Conservation (phyloP, 2,113 vertebrate species). For the Petrocephalus microphthalmus region DNA sequence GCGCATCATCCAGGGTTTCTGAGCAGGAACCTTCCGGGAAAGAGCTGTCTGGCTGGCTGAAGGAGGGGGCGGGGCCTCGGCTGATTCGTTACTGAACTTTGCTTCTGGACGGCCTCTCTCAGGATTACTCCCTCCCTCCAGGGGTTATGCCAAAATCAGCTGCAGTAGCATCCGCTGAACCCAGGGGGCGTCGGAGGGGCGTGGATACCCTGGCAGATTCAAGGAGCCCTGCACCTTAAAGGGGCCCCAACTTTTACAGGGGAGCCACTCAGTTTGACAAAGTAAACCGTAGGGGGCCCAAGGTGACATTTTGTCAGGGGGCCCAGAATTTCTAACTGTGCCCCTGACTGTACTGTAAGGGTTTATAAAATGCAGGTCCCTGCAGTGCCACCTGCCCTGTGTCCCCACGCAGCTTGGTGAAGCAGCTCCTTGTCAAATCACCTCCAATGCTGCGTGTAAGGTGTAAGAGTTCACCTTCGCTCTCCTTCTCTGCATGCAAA, state of each 20-base stretch:
- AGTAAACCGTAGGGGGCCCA: neutral
- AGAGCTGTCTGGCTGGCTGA: neutral
- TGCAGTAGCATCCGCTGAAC: neutral
- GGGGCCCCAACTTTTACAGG: neutral
- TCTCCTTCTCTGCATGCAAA: neutral
- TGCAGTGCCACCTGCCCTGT: neutral
- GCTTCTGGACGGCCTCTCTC: neutral
- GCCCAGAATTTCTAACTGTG: neutral
- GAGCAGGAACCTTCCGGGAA: neutral
- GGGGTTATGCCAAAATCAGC: neutral
- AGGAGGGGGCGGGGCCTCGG: neutral
- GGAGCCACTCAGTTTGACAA: neutral
- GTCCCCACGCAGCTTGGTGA: neutral
- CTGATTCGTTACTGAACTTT: neutral
- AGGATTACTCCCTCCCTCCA: neutral
- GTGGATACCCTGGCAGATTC: neutral
- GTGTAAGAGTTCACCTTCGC: neutral
- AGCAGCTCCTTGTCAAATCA: neutral
- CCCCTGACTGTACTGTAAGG: neutral
- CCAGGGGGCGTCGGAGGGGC: neutral
- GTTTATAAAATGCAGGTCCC: neutral
- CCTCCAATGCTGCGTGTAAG: neutral
- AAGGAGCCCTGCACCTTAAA: neutral
- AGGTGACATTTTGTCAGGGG: neutral
- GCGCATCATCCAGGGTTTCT: conserved; percentile 51